Evolutionary conservation across 2,888 invertebrate species (phyloP).

Genomic region (Archaeoteleia sp.): DNA sequence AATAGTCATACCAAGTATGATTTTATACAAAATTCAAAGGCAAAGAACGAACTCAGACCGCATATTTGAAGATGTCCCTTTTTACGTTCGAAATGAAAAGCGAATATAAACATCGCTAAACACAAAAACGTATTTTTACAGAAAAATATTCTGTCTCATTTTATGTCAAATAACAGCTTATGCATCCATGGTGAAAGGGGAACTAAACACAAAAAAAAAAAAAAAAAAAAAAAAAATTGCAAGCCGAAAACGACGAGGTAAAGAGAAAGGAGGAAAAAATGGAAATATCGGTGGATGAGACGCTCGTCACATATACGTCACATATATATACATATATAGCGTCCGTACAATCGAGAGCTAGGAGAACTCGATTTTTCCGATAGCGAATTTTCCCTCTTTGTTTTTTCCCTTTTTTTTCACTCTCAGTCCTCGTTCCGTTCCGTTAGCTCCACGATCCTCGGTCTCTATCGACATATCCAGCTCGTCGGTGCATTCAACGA

Average conservation of each 20-base stretch:
- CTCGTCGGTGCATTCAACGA: slow-evolving; percentile 59
- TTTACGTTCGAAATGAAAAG: too few species aligned
- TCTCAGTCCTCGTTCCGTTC: slow-evolving; percentile 42
- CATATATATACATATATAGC: neutral
- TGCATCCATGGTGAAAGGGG: slow-evolving; percentile 13
- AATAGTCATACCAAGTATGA: too few species aligned
- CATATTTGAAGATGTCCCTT: too few species aligned
- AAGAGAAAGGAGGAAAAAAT: slow-evolving; percentile 31
- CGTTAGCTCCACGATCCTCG: slow-evolving; percentile 51
- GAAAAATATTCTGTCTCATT: slow-evolving; percentile 43
- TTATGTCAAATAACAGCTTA: slow-evolving; percentile 49
- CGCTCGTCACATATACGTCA: slow-evolving; percentile 9
- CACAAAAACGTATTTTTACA: neutral
- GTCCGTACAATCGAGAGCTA: slow-evolving; percentile 35
- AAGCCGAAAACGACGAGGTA: slow-evolving; percentile 41
- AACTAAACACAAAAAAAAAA: neutral
- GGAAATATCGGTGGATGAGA: slow-evolving; percentile 14
- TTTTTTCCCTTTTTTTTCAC: slow-evolving; percentile 24
- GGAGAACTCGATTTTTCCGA: slow-evolving; percentile 71
- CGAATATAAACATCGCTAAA: too few species aligned
- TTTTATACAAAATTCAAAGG: too few species aligned
- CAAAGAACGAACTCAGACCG: too few species aligned
- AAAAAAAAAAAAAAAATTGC: slow-evolving; percentile 28
- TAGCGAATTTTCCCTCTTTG: slow-evolving; percentile 68
- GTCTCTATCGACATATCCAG: slow-evolving; percentile 58